Base-by-base conservation (phyloP, 1,140 invertebrate genomes). In the Meloidogyne floridensis region DNA sequence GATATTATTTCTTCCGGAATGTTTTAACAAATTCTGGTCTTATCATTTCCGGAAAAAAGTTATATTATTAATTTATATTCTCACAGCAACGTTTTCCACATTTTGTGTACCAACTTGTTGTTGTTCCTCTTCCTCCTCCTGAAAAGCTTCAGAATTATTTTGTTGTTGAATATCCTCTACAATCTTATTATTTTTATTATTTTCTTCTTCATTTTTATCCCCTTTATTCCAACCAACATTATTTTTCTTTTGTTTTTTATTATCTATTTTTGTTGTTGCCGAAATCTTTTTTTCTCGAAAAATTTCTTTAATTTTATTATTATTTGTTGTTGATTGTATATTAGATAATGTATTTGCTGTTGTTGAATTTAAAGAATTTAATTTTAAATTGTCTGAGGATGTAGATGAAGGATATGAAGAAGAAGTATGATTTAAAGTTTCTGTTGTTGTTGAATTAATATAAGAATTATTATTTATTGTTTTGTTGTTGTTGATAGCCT, bases 221-320 rank as follows among this genome's bases (percentile, higher is more conserved):
- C n/a, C 10, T n/a, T 65, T n/a, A 59, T 59, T 59, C 11, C 56
- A 59, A 59, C 13, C 56, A 59, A 59, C 56, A 65, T 65, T n/a
- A 20, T 20, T 65, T 65, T 65, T 5, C n/a, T 65, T 65, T 65
- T 4, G 5, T 7, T 65, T 65, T 65, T 65, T 65, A n/a, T 65
- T 20, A 20, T 20, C 15, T 65, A 5, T n/a, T 65, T 65, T 65
- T 65, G 59, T 65, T 65, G 20, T 20, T 1, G 59, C n/a, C 5
- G n/a, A n/a, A 65, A 65, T n/a, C 59, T 65, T 65, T 65, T 65
- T 65, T 65, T 65, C 15, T 65, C n/a, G 15, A 65, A 65, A 65
- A 65, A 6, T 65, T 65, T 15, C 56, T 59, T 59, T 59, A 13
- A 59, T 59, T 59, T 11, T 15, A 59, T 59, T 59, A 59, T 59